Base-by-base conservation (phyloP, 2,113 vertebrate species). In the Natator depressus region DNA sequence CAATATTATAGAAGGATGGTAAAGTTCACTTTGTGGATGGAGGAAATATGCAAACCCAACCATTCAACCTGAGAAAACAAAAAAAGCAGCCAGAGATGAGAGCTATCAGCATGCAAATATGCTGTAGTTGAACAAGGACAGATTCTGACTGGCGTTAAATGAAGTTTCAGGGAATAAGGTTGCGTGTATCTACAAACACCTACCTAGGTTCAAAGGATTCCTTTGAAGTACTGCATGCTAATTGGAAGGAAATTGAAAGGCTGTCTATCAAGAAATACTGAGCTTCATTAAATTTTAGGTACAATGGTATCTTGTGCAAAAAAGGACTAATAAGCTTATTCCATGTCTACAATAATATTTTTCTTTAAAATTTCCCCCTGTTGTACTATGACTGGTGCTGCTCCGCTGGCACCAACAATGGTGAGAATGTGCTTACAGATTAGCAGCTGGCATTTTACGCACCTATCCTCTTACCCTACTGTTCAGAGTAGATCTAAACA, bases 41-140 rank as follows among this genome's bases (percentile, higher is more conserved):
- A 93, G 96, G 89, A 42, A 91, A 12, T 29, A 83, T 49, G 81
- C 22, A 90, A 82, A 80, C 17, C 6, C 24, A 80, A 82, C 42
- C 55, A 72, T 47, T 91, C 62, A 90, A 92, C 81, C 5, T 29
- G 8, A 50, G 65, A 54, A 88, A 79, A 90, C 11, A 78, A 47
- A 82, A 72, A 55, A 38, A 46, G 11, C 17, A 87, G 93, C 89
- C 17, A 82, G 85, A n/a, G 51, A 93, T 47, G 24, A 54, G 53
- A 91, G 4, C 62, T 83, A 59, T 93, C 88, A 94, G 84, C 79
- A 76, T 85, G 92, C 83, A 97, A 93, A 91, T 88, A 46, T 89
- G 83, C 78, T 88, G 75, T 46, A 84, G 84, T 87, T 88, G 94
- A 94, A 88, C 75, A 42, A 47, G 78, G 38, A 90, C 76, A 35